These are phyloP conservation scores for Holothuria glaberrima DNA, from an alignment of 35 echinoderm and acorn worm species.

Conservation along the genomic window DNA sequence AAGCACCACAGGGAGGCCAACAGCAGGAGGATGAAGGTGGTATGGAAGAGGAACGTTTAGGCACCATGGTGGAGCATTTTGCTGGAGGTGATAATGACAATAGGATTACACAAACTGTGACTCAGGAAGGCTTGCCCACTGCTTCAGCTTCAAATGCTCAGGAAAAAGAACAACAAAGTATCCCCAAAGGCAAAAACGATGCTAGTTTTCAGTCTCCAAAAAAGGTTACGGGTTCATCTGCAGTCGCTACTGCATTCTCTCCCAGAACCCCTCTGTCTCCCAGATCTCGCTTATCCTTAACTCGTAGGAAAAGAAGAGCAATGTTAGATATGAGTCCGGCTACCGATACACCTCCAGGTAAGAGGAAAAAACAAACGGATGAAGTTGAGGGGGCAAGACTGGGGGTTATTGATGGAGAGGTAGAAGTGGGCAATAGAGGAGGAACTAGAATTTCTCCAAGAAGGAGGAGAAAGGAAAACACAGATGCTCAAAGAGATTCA, in stretches of 20 bases:
- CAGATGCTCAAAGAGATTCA: not conserved
- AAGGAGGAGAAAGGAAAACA: not conserved
- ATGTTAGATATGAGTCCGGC: conserved; percentile 42
- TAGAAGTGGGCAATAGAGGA: not conserved
- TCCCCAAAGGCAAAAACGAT: not conserved
- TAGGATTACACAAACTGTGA: not conserved
- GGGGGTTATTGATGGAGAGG: conserved; percentile 13
- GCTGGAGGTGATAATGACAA: not conserved
- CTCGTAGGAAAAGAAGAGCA: conserved; percentile 48
- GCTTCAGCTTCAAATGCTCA: not conserved
- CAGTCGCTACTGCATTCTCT: not conserved
- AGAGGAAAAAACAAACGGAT: not conserved
- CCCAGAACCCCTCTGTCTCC: conserved; percentile 4
- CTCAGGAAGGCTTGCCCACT: conserved; percentile 5
- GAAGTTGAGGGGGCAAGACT: not conserved
- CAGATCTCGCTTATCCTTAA: conserved; percentile 50
- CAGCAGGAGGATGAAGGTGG: conserved; percentile 28
- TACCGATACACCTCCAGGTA: not conserved
- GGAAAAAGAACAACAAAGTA: not conserved
- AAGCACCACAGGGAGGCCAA: not conserved
- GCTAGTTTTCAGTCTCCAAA: not conserved
- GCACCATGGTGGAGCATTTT: not conserved
- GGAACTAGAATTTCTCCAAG: conserved; percentile 17
- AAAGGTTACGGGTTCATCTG: not conserved
- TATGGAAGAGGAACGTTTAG: not conserved